These are phyloP conservation scores for Ammodytes marinus DNA, from an alignment of 2,113 vertebrate genomes.

Conservation along the genomic window DNA sequence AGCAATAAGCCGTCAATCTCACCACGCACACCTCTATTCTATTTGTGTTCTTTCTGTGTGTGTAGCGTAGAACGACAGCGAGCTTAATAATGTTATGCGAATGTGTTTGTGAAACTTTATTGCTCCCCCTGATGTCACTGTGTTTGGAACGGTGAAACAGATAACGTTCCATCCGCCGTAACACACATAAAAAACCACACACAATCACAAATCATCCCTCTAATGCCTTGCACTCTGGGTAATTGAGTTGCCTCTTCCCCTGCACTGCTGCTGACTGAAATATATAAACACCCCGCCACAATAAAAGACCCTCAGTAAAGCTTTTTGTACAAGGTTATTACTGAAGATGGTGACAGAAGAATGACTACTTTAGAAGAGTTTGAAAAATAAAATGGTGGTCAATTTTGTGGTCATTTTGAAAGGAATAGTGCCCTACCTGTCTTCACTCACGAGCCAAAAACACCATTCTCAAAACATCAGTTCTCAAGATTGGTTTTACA, in stretches of 20 bases:
- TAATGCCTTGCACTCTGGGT: constrained; percentile 67
- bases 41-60: constrained; percentile 23
- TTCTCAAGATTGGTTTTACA: too few relatives aligned
- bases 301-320: constrained; percentile 28
- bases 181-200: constrained; percentile 34
- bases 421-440: background rate
- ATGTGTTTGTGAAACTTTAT: constrained; percentile 50
- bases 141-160: constrained; percentile 51
- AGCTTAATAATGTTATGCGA: constrained; percentile 50
- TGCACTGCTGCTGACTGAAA: constrained; percentile 44
- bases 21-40: constrained; percentile 8
- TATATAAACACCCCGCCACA: constrained; percentile 47
- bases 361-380: background rate
- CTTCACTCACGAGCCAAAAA: background rate
- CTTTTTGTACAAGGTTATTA: constrained; percentile 44
- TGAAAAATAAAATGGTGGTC: background rate
- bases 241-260: constrained; percentile 70
- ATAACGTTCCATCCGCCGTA: constrained; percentile 45
- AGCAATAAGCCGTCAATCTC: constrained; percentile 22
- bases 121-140: constrained; percentile 53
- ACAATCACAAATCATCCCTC: constrained; percentile 50
- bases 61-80: background rate
- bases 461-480: too few relatives aligned
- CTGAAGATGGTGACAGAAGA: constrained; percentile 2
- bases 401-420: background rate